phyloP scores from a whole-genome alignment of 2,888 invertebrate species.

The Orthosia cruda region DNA sequence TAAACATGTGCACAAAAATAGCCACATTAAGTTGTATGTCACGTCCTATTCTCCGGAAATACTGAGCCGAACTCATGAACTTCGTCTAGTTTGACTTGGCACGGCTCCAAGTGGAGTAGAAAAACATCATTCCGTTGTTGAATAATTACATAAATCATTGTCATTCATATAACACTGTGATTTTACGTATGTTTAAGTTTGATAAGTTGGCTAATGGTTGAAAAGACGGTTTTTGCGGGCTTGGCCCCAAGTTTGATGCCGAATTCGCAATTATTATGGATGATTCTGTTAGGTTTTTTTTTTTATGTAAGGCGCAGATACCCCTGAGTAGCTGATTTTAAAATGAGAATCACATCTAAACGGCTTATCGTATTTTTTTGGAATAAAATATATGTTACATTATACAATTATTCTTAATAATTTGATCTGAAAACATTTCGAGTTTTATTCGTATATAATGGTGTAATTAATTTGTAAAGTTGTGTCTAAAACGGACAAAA shows the following conservation, averaged over 20 bases:
- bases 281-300: neutral
- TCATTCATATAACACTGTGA: constrained; percentile 11
- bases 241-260: neutral
- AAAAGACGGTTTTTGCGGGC: neutral
- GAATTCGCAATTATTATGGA: neutral
- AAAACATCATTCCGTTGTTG: constrained; percentile 39
- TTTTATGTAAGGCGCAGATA: too few species aligned
- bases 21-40: constrained; percentile 44
- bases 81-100: constrained; percentile 44
- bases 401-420: too few species aligned
- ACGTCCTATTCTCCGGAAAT: constrained; percentile 40
- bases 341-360: too few species aligned
- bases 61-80: constrained; percentile 47
- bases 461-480: too few species aligned
- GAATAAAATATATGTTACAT: too few species aligned
- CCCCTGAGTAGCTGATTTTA: too few species aligned
- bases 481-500: too few species aligned
- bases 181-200: constrained; percentile 24
- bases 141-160: constrained; percentile 46
- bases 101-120: constrained; percentile 44
- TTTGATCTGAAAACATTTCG: too few species aligned
- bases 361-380: too few species aligned
- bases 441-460: too few species aligned
- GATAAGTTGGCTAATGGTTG: neutral
- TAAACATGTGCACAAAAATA: constrained; percentile 25